phyloP scores from a whole-genome alignment of 2,113 vertebrate genomes.

The Odocoileus virginianus region DNA sequence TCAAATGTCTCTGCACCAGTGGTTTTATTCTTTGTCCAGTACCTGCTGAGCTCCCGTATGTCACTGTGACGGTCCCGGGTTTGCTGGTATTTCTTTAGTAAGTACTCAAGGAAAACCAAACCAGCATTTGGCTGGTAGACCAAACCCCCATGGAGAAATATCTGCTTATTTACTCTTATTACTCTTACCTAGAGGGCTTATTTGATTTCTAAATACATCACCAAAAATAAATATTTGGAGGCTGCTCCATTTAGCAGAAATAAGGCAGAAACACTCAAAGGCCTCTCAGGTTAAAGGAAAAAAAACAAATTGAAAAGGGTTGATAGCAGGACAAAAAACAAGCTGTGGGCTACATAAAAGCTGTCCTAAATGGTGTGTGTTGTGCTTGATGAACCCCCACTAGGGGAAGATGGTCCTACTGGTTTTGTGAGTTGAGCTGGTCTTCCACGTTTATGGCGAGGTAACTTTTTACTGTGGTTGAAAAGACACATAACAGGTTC shows the following conservation, averaged over 20 bases:
- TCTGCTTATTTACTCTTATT: not conserved
- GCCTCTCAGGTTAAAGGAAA: not conserved
- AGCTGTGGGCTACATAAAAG: not conserved
- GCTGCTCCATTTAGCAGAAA: not conserved
- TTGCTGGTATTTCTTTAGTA: not conserved
- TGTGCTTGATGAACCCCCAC: not conserved
- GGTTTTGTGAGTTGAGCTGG: not conserved
- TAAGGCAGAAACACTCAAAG: not conserved
- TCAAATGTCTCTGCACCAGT: not conserved
- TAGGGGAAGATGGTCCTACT: not conserved
- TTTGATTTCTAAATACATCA: slow-evolving; percentile 20
- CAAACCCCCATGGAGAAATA: not conserved
- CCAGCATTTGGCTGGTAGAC: not conserved
- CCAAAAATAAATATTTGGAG: slow-evolving; percentile 22
- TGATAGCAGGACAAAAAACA: not conserved
- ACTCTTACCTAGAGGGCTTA: not conserved
- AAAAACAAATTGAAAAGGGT: not conserved
- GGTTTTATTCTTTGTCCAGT: not conserved
- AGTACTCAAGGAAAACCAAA: not conserved
- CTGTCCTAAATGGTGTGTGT: not conserved
- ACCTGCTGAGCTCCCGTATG: not conserved
- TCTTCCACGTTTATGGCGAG: not conserved
- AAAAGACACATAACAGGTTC: not conserved
- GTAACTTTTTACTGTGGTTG: not conserved
- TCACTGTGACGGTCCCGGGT: not conserved